Evolutionary conservation across 2,113 vertebrate genomes (phyloP), one percentile per base, ranked within the genome.

Genomic region (Xiphophorus couchianus): DNA sequence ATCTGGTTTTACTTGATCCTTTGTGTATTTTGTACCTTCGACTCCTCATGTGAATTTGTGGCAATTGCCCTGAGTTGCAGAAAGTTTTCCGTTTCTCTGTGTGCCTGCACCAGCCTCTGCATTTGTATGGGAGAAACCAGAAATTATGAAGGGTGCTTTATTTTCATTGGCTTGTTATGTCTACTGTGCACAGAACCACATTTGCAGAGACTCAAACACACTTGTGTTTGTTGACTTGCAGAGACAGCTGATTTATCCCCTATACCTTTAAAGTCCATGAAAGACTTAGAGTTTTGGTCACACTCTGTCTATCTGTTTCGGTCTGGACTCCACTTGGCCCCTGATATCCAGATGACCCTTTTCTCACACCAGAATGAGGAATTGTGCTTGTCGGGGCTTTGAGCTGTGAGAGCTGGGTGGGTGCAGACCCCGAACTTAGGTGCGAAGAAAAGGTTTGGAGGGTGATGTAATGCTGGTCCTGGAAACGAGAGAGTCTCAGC

Each of bases 311-410:
- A 66, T 78, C 60, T 42, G 71, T 78, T 51, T 3, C 15, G 71
- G 66, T 61, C 77, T 74, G 65, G 80, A 70, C 91, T 90, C 86
- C 73, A 42, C 78, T 78, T 68, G 88, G 81, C 73, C 92, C 89
- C 81, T 90, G 92, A 87, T 90, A 90, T 75, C 83, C 73, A 42
- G 66, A 51, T 74, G 86, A 93, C 89, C 88, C 84, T 79, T 88
- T 84, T 77, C 91, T 94, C 87, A 78, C 94, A 90, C 82, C 37
- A 33, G 42, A 73, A 71, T 83, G 92, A 86, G 91, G 91, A 92
- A 93, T 94, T 90, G 86, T 69, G 73, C 60, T 39, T 17, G 80
- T 78, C 58, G 29, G 62, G 71, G 12, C 42, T 22, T 61, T 27
- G 66, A 71, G 65, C 42, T 73, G 68, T 29, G 74, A 81, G 80